phyloP scores from a whole-genome alignment of 2,797 vertebrate species.

The Helicolenus hilgendorfi region DNA sequence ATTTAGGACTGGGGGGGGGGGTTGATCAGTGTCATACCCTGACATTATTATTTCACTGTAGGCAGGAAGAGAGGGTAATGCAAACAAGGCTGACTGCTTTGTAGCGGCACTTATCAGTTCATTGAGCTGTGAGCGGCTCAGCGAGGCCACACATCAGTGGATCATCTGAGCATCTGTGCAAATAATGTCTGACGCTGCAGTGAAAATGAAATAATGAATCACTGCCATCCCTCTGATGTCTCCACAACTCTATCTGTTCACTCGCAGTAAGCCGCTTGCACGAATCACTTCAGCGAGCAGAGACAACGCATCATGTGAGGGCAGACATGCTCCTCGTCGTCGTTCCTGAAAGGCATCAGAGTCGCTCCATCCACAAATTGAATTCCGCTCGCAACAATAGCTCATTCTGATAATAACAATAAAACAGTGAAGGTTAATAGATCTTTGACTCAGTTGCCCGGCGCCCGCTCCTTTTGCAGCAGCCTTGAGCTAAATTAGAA shows the following conservation, averaged over 20 bases:
- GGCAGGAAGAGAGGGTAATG: slow-evolving; percentile 24
- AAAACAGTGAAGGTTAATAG: slow-evolving; percentile 57
- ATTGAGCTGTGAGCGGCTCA: slow-evolving; percentile 57
- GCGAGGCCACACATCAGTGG: slow-evolving; percentile 51
- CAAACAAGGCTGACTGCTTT: slow-evolving; percentile 36
- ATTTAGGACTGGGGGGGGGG: neutral
- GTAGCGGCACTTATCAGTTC: slow-evolving; percentile 48
- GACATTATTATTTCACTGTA: neutral
- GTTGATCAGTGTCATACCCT: neutral
- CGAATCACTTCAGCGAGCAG: slow-evolving; percentile 21
- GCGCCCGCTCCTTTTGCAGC: slow-evolving; percentile 17
- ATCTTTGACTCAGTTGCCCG: slow-evolving; percentile 53
- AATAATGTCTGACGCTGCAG: slow-evolving; percentile 51
- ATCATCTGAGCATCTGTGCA: slow-evolving; percentile 70
- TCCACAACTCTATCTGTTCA: slow-evolving; percentile 34
- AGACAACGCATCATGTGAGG: neutral
- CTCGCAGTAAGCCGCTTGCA: slow-evolving; percentile 7
- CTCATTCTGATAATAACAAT: slow-evolving; percentile 53
- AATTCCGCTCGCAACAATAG: slow-evolving; percentile 50
- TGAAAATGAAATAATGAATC: slow-evolving; percentile 73
- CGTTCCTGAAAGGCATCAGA: slow-evolving; percentile 41
- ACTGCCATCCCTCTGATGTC: slow-evolving; percentile 46
- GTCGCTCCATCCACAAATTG: slow-evolving; percentile 34
- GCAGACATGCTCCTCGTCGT: neutral
- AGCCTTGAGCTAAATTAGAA: slow-evolving; percentile 33